Conservation (phyloP, 2,113 vertebrate genomes). For the Silurus asotus region DNA sequence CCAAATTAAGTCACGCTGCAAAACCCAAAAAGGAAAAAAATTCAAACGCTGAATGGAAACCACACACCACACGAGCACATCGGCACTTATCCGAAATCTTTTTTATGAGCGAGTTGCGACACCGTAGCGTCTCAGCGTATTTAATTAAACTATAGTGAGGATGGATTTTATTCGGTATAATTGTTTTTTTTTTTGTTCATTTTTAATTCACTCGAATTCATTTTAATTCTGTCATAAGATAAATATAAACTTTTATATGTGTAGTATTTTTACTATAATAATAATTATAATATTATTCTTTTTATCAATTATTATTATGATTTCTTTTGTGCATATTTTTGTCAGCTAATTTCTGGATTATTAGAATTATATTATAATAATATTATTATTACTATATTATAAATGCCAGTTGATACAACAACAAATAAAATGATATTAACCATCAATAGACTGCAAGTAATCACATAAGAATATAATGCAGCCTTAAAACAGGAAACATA, state of each 20-base stretch:
- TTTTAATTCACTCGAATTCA: background rate
- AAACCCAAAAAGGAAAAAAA: constrained; percentile 18
- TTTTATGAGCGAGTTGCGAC: background rate
- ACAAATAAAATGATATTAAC: background rate
- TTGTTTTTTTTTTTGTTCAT: background rate
- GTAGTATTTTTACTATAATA: background rate
- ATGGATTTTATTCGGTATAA: background rate
- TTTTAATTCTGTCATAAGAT: no score
- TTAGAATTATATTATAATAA: no score
- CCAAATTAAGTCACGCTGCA: background rate
- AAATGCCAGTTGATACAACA: background rate
- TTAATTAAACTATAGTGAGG: background rate
- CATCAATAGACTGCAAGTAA: background rate
- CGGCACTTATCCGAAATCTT: background rate
- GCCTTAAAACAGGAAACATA: background rate
- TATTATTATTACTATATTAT: background rate
- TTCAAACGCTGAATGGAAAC: constrained; percentile 21
- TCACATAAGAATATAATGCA: background rate
- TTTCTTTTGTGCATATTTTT: background rate
- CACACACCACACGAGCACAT: constrained; percentile 28
- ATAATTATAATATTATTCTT: background rate
- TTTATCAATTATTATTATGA: background rate
- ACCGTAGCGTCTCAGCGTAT: background rate
- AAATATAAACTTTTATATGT: background rate
- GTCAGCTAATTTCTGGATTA: background rate